phyloP scores from a whole-genome alignment of 2,113 vertebrate genomes.

The Pelecanoides urinatrix region DNA sequence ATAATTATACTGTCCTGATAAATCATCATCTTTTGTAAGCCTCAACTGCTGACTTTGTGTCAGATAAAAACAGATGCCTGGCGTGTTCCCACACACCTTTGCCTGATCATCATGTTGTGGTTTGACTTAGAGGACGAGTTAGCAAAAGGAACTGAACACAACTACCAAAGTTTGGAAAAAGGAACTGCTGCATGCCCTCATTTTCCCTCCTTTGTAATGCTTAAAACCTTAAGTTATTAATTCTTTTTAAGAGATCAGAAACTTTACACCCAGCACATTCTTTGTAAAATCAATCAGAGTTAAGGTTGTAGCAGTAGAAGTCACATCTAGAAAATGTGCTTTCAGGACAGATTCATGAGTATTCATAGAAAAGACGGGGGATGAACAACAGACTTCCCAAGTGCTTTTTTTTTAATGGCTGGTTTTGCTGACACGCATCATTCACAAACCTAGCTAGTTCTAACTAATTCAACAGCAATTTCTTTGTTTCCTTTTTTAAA shows the following conservation, averaged over 20 bases:
- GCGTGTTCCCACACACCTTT: not conserved
- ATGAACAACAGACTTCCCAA: slow-evolving; percentile 19
- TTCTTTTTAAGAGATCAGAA: not conserved
- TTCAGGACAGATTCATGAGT: not conserved
- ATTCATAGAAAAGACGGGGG: not conserved
- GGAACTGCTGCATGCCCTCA: not conserved
- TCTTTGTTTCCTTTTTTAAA: not conserved
- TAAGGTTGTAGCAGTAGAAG: not conserved
- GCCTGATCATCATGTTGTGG: not conserved
- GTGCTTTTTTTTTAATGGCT: not conserved
- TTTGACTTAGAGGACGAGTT: not conserved
- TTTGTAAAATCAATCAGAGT: not conserved
- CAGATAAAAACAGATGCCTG: not conserved
- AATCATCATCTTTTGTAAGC: slow-evolving; percentile 22
- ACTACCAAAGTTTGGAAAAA: not conserved
- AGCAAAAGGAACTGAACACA: not conserved
- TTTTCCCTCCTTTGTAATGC: not conserved
- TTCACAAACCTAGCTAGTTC: not conserved
- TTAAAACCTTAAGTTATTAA: not conserved
- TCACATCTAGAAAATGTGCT: not conserved
- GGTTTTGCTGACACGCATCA: not conserved
- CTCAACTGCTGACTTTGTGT: slow-evolving; percentile 10
- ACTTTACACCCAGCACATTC: not conserved
- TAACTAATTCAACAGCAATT: not conserved
- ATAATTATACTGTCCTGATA: slow-evolving; percentile 45